Evolutionary conservation across 1,140 invertebrate species (phyloP).

Genomic region (Dendroctonus valens): DNA sequence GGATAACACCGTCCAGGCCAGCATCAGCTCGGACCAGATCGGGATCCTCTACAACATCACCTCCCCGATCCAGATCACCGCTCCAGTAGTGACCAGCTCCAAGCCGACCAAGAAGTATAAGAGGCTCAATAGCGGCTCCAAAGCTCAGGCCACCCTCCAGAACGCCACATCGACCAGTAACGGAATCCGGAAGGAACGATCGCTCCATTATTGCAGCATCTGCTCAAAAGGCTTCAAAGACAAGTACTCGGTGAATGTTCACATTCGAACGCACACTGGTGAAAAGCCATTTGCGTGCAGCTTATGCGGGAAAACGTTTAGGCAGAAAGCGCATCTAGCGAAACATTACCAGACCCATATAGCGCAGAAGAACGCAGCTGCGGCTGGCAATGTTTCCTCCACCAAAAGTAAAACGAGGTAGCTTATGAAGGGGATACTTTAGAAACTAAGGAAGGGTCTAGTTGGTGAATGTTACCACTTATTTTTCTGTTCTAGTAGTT

Average conservation of each 20-base stretch:
- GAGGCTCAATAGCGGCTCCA: slow-evolving; percentile 49
- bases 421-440: slow-evolving; percentile 23
- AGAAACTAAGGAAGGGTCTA: too few species aligned
- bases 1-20: slow-evolving; percentile 53
- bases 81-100: slow-evolving; percentile 58
- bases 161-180: slow-evolving; percentile 55
- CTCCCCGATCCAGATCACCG: slow-evolving; percentile 44
- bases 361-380: slow-evolving; percentile 65
- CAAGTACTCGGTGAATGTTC: slow-evolving; percentile 90
- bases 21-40: slow-evolving; percentile 52
- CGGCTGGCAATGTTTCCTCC: slow-evolving; percentile 43
- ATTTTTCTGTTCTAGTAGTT: too few species aligned
- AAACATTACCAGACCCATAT: slow-evolving; percentile 97
- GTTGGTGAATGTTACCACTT: too few species aligned
- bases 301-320: slow-evolving; percentile 85
- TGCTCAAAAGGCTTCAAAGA: slow-evolving; percentile 92
- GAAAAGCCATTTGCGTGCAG: slow-evolving; percentile 89
- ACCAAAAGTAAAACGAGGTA: slow-evolving; percentile 48
- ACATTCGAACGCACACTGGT: slow-evolving; percentile 86
- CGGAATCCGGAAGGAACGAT: slow-evolving; percentile 74
- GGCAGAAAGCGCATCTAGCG: slow-evolving; percentile 95
- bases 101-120: slow-evolving; percentile 56
- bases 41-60: slow-evolving; percentile 46
- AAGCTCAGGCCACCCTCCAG: slow-evolving; percentile 48
- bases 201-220: slow-evolving; percentile 85